Base-by-base conservation (phyloP, 1,140 invertebrate species). In the Bombus difficillimus region DNA sequence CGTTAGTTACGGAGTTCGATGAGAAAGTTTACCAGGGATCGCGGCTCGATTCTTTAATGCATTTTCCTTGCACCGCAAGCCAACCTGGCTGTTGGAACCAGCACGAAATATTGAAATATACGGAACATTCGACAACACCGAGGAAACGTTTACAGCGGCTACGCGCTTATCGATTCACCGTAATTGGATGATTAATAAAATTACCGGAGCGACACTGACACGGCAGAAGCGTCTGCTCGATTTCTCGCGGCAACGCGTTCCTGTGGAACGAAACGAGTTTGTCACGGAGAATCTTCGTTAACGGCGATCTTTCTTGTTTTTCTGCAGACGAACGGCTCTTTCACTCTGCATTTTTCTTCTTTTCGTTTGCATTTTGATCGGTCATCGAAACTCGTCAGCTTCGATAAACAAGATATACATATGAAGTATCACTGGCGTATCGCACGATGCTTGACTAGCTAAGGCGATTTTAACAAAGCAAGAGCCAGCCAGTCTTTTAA, bases 181-280 rank as follows among this genome's bases (percentile, higher is more conserved):
- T 85, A 85, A 85, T 81, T 85, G 68, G 68, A 72, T 43, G 47
- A 81, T 85, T 85, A 85, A 85, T 85, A 64, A 85, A 81, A 85
- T 81, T 66, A 74, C 37, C 37, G 57, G n/a, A 3, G 32, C 32
- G 57, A 59, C 69, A 62, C 8, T 53, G 68, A 73, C 69, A 34
- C 77, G 41, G 37, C n/a, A 32, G 53, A 69, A 43, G 37, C 32
- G 64, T 57, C 32, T 28, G 59, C 34, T 32, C 81, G 81, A 66
- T 74, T 34, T 53, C 41, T 64, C 57, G 71, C 57, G 53, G 39
- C 64, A 37, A 82, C 75, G 18, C 28, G 47, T 66, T 37, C 57
- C 72, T 34, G 18, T n/a, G 15, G 18, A 39, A 62, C 32, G 57
- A 53, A 62, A 59, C 74, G 25, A 76, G 72, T 75, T 53, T 34